Evolutionary conservation across 2,888 invertebrate species (phyloP), one percentile per base, ranked within the genome.

Genomic region (Lochmaea crataegi): DNA sequence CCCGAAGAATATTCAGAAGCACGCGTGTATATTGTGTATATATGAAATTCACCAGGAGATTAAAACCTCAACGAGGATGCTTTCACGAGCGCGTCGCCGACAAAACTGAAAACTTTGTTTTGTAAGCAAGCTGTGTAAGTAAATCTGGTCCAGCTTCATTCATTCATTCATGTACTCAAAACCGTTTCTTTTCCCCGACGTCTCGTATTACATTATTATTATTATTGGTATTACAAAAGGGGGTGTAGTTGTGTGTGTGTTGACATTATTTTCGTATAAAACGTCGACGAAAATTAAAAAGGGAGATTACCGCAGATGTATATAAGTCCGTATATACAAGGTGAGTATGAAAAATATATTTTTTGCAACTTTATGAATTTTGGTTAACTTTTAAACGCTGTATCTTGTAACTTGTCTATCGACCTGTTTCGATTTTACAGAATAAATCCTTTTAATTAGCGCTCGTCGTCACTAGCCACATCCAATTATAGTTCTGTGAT

Each of bases 131-230:
- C n/a, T n/a, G n/a, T 18, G 42, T 41, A n/a, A n/a, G 16, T 18
- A 61, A 61, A 61, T 61, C 61, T 42, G 61, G 42, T 61, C 42
- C 61, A 42, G 18, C 53, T 53, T 10, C 53, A 53, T 53, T 53
- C 53, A 53, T 53, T 53, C 53, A 53, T 53, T 53, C 53, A 18
- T 53, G 9, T n/a, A 12, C n/a, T n/a, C n/a, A 26, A 12, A 38
- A 60, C 60, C 32, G 26, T 32, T 60, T 48, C n/a, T n/a, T 14
- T 14, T n/a, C 32, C 60, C 38, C 5, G 41, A 41, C 18, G 53
- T 53, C 42, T 61, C 61, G 38, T 16, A 16, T 61, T 61, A 61
- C 61, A 61, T 61, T 42, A 41, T 61, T 42, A 16, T 58, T 42
- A 16, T 61, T 42, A 16, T 58, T 42, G 11, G 38, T 61, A 16